Conservation (phyloP, 2,797 vertebrate species). For the Lateolabrax maculatus region DNA sequence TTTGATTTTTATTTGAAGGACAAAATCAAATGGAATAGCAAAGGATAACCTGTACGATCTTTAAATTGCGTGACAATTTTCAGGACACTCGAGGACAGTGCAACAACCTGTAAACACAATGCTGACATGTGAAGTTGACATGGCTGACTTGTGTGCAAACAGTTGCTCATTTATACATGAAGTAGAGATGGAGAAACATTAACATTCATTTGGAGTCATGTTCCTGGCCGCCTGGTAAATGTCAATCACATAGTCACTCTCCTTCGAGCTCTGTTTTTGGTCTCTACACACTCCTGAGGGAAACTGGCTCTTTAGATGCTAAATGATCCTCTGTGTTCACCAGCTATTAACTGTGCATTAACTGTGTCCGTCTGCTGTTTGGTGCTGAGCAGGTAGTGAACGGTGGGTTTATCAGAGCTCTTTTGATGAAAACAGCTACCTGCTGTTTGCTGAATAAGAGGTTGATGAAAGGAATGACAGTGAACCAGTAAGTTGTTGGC, state of each 20-base stretch:
- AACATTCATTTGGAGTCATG: background rate
- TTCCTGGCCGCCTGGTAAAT: background rate
- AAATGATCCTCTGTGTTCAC: background rate
- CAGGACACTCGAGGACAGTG: background rate
- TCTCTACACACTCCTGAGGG: background rate
- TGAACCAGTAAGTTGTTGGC: background rate
- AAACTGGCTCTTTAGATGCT: background rate
- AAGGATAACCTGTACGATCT: background rate
- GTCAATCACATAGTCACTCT: background rate
- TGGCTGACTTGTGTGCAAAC: background rate
- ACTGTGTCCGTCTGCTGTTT: background rate
- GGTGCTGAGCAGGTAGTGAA: background rate
- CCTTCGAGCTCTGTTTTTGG: background rate
- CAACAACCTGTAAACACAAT: background rate
- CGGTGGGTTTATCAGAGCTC: background rate
- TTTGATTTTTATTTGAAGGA: background rate
- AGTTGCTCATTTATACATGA: constrained; percentile 1
- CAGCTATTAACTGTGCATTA: too few species aligned
- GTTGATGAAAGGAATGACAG: background rate
- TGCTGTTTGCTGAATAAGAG: background rate
- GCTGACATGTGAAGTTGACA: background rate
- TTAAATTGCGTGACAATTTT: background rate
- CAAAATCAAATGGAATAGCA: too few species aligned
- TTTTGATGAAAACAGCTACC: background rate
- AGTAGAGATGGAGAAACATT: background rate